Percentiles rank a stretch among this genome's conserved stretches.
These are phyloP conservation scores for Fringilla coelebs DNA, from an alignment of 2,797 vertebrate species.

Conservation along the genomic window DNA sequence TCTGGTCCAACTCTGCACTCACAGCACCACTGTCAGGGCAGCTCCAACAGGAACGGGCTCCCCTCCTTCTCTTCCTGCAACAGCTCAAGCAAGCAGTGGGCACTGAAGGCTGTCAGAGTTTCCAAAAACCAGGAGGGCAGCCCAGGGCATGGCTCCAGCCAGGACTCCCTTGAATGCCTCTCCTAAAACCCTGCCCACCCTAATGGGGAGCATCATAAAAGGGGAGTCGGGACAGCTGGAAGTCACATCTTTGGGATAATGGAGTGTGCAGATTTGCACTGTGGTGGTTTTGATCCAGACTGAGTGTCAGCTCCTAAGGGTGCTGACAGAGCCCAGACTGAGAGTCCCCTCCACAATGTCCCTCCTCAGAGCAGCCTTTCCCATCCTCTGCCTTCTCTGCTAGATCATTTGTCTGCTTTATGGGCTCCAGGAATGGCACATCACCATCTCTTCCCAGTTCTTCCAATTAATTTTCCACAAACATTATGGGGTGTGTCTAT, in stretches of 20 bases:
- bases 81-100: neutral
- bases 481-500: neutral
- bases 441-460: neutral
- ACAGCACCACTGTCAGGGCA: neutral
- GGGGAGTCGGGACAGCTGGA: neutral
- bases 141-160: neutral
- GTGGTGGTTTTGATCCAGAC: neutral
- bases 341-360: neutral
- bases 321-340: neutral
- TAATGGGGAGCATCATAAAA: neutral
- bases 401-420: neutral
- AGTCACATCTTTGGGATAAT: fast-evolving
- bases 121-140: neutral
- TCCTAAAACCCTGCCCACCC: neutral
- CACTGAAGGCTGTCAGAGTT: neutral
- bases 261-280: neutral
- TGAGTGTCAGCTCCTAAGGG: neutral
- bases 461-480: neutral
- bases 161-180: neutral
- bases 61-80: fast-evolving
- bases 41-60: neutral
- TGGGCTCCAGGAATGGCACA: neutral
- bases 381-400: neutral
- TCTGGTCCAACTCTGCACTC: neutral
- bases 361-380: neutral